Conservation (phyloP, 2,113 vertebrate species). For the Erythrolamprus reginae region DNA sequence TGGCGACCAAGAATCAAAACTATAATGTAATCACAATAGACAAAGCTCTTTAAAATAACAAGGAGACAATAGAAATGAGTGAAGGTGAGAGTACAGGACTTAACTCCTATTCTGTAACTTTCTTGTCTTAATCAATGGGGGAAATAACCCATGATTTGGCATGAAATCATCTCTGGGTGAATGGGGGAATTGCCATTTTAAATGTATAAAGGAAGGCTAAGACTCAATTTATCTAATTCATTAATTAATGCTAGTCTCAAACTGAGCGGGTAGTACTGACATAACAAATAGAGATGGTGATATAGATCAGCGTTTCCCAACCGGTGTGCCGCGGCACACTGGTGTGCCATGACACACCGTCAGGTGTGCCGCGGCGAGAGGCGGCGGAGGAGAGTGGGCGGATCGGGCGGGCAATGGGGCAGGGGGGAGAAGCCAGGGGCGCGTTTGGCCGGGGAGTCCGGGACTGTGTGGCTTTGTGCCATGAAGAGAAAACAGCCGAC, state of each 20-base stretch:
- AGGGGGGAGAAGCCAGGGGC: too few relatives aligned
- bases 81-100: background rate
- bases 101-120: background rate
- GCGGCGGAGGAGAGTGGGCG: too few relatives aligned
- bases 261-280: background rate
- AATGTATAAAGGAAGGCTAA: background rate
- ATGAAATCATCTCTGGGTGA: background rate
- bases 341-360: too few relatives aligned
- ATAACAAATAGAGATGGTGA: background rate
- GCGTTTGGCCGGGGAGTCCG: too few relatives aligned
- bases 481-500: too few relatives aligned
- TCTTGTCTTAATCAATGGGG: background rate
- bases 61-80: background rate
- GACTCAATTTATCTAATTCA: background rate
- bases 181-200: background rate
- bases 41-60: background rate
- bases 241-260: background rate
- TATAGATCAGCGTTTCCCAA: too few relatives aligned
- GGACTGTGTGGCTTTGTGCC: too few relatives aligned
- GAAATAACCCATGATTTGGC: background rate
- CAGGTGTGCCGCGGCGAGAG: too few relatives aligned
- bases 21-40: background rate
- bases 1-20: background rate
- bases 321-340: too few relatives aligned
- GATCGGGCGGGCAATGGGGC: too few relatives aligned